Evolutionary conservation across 2,888 invertebrate species (phyloP).

Genomic region (Parthenolecanium corni): DNA sequence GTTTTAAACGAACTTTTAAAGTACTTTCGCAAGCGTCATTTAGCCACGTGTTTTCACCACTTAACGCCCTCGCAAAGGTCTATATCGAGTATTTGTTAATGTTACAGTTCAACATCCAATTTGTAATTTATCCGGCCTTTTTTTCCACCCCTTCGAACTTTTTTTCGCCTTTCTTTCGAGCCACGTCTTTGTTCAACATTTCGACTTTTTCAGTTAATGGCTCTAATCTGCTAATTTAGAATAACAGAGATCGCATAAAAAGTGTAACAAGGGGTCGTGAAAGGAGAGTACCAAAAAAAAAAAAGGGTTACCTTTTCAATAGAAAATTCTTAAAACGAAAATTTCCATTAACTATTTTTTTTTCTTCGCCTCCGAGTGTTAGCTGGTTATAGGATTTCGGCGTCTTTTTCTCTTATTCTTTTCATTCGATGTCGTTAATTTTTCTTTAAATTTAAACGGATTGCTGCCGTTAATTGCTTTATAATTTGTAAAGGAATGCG

Average conservation of each 20-base stretch:
- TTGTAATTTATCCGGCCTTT: conserved; percentile 18
- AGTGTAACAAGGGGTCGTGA: background rate
- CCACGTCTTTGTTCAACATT: background rate
- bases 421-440: conserved; percentile 9
- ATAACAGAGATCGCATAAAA: background rate
- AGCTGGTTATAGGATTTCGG: no score
- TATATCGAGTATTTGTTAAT: conserved; percentile 25
- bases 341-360: conserved; percentile 7
- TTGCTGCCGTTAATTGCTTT: conserved; percentile 24
- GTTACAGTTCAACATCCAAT: conserved; percentile 25
- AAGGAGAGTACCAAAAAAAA: background rate
- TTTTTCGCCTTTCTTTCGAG: background rate
- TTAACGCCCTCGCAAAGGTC: conserved; percentile 27
- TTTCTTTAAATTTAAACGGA: conserved; percentile 4
- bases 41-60: conserved; percentile 26
- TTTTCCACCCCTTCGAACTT: background rate
- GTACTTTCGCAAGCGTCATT: conserved; percentile 27
- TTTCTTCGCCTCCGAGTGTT: conserved; percentile 5
- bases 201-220: conserved; percentile 15
- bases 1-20: conserved; percentile 27
- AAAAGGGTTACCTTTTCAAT: background rate
- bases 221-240: conserved; percentile 15
- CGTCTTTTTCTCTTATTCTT: no score
- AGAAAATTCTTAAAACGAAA: conserved; percentile 2
- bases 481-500: conserved; percentile 29